Percentiles rank a stretch among this genome's conserved stretches.
phyloP scores from a whole-genome alignment of 1,140 invertebrate genomes.

The Reticulitermes speratus region DNA sequence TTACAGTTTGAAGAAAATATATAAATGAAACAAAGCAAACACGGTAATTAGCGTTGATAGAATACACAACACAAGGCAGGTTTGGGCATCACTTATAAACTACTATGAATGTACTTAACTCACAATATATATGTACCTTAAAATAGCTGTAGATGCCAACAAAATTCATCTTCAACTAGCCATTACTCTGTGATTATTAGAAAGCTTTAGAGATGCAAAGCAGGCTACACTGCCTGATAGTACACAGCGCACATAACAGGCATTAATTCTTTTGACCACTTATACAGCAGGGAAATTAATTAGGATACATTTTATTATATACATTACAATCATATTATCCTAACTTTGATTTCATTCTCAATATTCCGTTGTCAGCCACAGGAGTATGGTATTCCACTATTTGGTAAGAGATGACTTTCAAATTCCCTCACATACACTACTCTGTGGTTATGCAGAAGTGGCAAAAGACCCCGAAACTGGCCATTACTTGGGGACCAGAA shows the following conservation, averaged over 20 bases:
- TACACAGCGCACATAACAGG: too few relatives aligned
- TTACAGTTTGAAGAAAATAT: background rate
- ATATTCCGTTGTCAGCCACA: background rate
- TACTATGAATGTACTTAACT: background rate
- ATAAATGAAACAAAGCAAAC: constrained; percentile 1
- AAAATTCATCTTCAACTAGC: background rate
- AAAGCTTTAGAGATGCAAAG: background rate
- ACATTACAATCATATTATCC: background rate
- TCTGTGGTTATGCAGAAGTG: background rate
- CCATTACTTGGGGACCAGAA: constrained; percentile 53
- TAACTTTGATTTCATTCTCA: background rate
- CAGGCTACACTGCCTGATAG: background rate
- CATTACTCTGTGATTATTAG: background rate
- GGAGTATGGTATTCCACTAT: too few relatives aligned
- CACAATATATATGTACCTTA: background rate
- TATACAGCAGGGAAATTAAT: background rate
- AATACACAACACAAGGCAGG: background rate
- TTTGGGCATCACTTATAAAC: background rate
- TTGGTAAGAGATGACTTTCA: background rate
- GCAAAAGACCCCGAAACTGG: background rate
- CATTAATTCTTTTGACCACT: background rate
- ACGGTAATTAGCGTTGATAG: background rate
- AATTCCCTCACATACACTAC: background rate
- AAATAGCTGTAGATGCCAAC: background rate
- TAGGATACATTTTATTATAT: background rate